Evolutionary conservation across 2,888 invertebrate species (phyloP).

Genomic region (Cinara cedri): DNA sequence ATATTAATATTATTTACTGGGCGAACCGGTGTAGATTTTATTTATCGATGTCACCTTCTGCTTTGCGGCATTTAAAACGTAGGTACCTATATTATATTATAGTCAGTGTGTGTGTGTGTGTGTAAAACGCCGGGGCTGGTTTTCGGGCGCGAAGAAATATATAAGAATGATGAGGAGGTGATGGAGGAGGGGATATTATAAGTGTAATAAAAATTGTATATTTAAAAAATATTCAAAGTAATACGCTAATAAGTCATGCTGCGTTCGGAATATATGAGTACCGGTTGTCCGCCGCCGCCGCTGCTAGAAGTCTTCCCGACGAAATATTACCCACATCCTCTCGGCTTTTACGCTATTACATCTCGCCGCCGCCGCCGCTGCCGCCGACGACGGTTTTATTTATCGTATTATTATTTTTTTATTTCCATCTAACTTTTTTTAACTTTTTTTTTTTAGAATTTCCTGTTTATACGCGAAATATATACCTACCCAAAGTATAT

Average conservation of each 20-base stretch:
- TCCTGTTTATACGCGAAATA: slow-evolving; percentile 47
- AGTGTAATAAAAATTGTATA: slow-evolving; percentile 55
- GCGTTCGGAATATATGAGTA: slow-evolving; percentile 54
- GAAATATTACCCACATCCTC: slow-evolving; percentile 56
- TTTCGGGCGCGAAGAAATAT: slow-evolving; percentile 1
- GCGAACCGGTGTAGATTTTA: slow-evolving; percentile 57
- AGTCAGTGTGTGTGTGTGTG: not conserved
- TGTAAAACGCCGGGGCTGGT: not conserved
- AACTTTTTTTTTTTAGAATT: slow-evolving; percentile 1
- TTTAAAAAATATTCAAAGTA: slow-evolving; percentile 55
- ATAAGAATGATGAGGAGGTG: not conserved
- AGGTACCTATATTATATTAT: no score
- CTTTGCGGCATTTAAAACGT: slow-evolving; percentile 45
- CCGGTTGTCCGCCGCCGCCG: slow-evolving; percentile 51
- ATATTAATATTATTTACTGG: slow-evolving; percentile 57
- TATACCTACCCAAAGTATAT: not conserved
- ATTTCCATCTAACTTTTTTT: not conserved
- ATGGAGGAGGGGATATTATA: not conserved
- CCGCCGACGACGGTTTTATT: slow-evolving; percentile 56
- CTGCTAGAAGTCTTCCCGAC: slow-evolving; percentile 44
- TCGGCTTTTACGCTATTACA: slow-evolving; percentile 47
- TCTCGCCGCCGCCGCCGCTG: no score
- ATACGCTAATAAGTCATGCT: slow-evolving; percentile 57
- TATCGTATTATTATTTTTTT: slow-evolving; percentile 35
- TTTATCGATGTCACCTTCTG: slow-evolving; percentile 55